phyloP scores from a whole-genome alignment of 2,797 vertebrate genomes.

The Chrysocyon brachyurus region DNA sequence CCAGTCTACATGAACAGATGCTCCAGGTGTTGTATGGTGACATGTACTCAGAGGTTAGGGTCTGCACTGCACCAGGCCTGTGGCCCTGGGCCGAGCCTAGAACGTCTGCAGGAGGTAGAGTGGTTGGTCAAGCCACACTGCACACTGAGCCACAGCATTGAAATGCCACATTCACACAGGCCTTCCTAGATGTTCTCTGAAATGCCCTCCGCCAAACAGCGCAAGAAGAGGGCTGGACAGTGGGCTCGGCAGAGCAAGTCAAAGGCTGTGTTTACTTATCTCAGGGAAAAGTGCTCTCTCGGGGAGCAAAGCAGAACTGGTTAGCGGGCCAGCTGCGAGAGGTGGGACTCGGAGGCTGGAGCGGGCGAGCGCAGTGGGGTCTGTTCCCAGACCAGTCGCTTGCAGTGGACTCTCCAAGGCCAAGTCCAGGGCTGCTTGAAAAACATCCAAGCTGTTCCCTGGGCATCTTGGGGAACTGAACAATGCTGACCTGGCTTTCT shows the following conservation, averaged over 20 bases:
- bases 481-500: background rate
- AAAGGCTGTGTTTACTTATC: background rate
- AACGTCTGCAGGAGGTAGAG: background rate
- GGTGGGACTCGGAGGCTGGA: accelerated
- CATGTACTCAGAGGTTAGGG: accelerated
- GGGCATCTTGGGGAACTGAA: background rate
- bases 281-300: background rate
- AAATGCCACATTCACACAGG: background rate
- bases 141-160: background rate
- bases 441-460: background rate
- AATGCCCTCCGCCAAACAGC: background rate
- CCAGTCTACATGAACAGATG: background rate
- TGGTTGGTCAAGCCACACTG: background rate
- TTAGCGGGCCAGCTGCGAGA: background rate
- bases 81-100: background rate
- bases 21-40: background rate
- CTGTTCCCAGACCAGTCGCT: background rate
- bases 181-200: background rate
- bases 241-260: background rate
- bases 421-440: background rate
- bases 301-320: background rate
- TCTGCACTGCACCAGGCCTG: background rate
- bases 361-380: background rate
- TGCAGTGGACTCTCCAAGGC: background rate
- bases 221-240: background rate